Conservation (phyloP, 1,140 invertebrate genomes). For the Dreissena rostriformis region DNA sequence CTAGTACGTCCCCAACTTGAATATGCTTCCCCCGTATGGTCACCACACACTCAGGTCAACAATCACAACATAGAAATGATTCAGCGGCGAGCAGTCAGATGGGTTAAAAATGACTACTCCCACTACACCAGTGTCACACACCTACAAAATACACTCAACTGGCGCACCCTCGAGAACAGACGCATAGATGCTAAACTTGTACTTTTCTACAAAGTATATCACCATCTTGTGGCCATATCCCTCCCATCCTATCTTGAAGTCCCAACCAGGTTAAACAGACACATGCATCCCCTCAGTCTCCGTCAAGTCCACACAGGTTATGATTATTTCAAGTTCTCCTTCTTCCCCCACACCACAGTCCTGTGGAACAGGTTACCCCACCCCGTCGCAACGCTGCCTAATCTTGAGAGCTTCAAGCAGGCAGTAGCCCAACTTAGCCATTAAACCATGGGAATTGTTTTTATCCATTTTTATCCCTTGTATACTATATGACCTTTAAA, state of each 20-base stretch:
- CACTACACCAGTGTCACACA: slow-evolving; percentile 23
- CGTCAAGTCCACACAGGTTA: background rate
- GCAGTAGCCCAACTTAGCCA: background rate
- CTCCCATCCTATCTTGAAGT: background rate
- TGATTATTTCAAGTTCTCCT: slow-evolving; percentile 19
- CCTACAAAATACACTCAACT: slow-evolving; percentile 4
- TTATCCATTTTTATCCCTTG: too few relatives aligned
- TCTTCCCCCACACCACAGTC: slow-evolving; percentile 8
- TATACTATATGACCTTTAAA: too few relatives aligned
- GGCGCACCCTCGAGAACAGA: slow-evolving; percentile 4
- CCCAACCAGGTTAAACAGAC: background rate
- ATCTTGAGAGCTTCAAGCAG: background rate
- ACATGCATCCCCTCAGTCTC: background rate
- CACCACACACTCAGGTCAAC: slow-evolving; percentile 5
- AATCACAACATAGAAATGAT: slow-evolving; percentile 20
- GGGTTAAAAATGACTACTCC: slow-evolving; percentile 12
- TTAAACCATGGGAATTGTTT: too few relatives aligned
- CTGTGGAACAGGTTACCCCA: slow-evolving; percentile 24
- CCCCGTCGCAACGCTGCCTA: background rate
- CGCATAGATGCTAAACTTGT: background rate
- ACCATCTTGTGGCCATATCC: slow-evolving; percentile 10
- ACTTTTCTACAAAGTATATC: slow-evolving; percentile 11
- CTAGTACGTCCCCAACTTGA: slow-evolving; percentile 19
- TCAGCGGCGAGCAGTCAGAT: slow-evolving; percentile 3
- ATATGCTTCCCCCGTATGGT: slow-evolving; percentile 21